Evolutionary conservation across 2,113 vertebrate genomes (phyloP), one percentile per base, ranked within the genome.

Genomic region (Gobius niger): DNA sequence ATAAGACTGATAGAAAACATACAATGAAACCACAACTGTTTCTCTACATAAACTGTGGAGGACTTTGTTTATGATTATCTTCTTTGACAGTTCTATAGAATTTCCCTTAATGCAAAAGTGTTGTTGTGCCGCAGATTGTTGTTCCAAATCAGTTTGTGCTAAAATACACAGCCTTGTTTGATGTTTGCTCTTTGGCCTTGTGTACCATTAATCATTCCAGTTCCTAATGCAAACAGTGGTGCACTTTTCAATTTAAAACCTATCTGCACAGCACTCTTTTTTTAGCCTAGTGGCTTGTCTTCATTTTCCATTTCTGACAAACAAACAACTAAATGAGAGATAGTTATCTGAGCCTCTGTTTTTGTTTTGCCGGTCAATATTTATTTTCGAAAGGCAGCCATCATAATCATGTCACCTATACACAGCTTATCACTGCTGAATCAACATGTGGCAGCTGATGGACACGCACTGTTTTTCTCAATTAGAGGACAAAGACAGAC

Each of bases 341-440:
- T 44, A 69, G 67, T 77, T 81, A 82, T 80, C 74, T 44, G 68
- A 82, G 65, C 61, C 19, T 11, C 44, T 71, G 57, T 47, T 70
- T 79, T 72, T 73, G 56, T 78, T 80, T 67, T 78, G 18, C 72
- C 77, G 78, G 67, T 75, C 68, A 80, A 65, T 75, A 66, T 62
- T 64, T 76, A 73, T 75, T 70, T 82, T 63, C 66, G 52, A 75
- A 50, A 68, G 63, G 41, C 63, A 41, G 68, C 69, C 68, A 77
- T 80, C 62, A 19, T 82, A 79, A 82, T 73, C 52, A 14, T 61
- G 57, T 69, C 76, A 65, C 49, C 68, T 67, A 76, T 77, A 82
- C 34, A 41, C 63, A 68, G n/a, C 78, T 19, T 65, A 42, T 54
- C 62, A 40, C 62, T 49, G 68, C 51, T 1, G 67, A 73, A 75